Evolutionary conservation across 2,113 vertebrate genomes (phyloP).

Genomic region (Cepphus grylle): DNA sequence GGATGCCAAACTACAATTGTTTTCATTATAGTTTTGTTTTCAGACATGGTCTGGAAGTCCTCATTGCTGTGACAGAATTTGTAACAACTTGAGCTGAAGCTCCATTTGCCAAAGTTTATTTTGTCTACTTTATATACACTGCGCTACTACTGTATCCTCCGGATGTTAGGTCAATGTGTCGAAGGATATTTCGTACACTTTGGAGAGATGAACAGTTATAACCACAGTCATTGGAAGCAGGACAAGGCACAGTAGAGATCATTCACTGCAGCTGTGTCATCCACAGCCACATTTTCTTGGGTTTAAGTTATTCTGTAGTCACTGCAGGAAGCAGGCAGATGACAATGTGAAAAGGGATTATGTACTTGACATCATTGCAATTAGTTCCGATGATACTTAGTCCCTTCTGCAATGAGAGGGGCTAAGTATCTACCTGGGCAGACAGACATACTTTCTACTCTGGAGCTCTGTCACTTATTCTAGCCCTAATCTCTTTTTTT

Average conservation of each 20-base stretch:
- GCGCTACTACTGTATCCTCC: fast-evolving
- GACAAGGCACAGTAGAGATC: not conserved
- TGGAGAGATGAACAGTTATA: not conserved
- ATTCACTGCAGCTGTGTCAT: not conserved
- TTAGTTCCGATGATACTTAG: not conserved
- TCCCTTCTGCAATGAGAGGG: not conserved
- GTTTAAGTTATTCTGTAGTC: not conserved
- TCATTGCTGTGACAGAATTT: not conserved
- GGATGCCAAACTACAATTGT: not conserved
- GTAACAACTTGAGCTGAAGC: not conserved
- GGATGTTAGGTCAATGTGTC: not conserved
- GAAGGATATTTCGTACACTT: not conserved
- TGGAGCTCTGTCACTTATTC: not conserved
- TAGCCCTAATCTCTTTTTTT: not conserved
- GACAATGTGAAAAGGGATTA: not conserved
- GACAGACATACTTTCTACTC: not conserved
- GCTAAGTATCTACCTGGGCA: not conserved
- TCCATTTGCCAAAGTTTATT: not conserved
- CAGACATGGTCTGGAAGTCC: not conserved
- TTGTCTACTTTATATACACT: not conserved
- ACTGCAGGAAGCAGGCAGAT: not conserved
- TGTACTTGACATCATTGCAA: not conserved
- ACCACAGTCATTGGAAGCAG: not conserved
- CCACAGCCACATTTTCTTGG: not conserved
- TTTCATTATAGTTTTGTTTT: not conserved